Base-by-base conservation (phyloP, 2,113 vertebrate genomes). In the Brachypodius melanocephalos region DNA sequence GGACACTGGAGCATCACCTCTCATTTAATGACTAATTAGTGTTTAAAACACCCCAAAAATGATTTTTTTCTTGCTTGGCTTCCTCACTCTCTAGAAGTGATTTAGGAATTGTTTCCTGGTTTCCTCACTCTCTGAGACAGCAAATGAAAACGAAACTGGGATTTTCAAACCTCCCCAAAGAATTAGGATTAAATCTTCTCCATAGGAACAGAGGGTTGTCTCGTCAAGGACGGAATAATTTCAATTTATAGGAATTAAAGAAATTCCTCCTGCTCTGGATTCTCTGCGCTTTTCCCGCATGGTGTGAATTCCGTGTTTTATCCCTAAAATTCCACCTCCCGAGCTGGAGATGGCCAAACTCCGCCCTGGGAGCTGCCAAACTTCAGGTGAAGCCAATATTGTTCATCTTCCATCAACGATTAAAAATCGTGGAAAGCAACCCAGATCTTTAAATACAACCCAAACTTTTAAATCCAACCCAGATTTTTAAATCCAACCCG, bases 361-460 rank as follows among this genome's bases (percentile, higher is more conserved):
- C 71, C 26, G 75, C 13, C 29, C 34, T 19, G 13, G 31, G 38
- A 71, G 71, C 36, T 20, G 49, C 66, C 67, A 40, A 2, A 68
- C 16, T 68, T 5, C 66, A 83, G 58, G 62, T 3, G 20, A 45
- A 31, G 32, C 12, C 10, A 8, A 29, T 3, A 10, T 3, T 8
- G 24, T 17, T 26, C 14, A 3, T 9, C 20, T 34, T 51, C 20
- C 48, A 32, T 10, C 1, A 0, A 1, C 0, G 1, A 13, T 57
- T 24, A 29, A 15, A 84, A 36, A 34, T 2, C 51, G 3, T 0
- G 6, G 62, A 20, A 49, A 16, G 12, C 4, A 52, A 52, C 5
- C 5, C 17, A 3, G n/a, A n/a, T n/a, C n/a, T n/a, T n/a, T n/a
- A n/a, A n/a, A n/a, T n/a, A n/a, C n/a, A n/a, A n/a, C n/a, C n/a